Evolutionary conservation across 64 coral and sea anemone genomes (phyloP), one percentile per base, ranked within the genome.

Genomic region (Anthopleura sola): DNA sequence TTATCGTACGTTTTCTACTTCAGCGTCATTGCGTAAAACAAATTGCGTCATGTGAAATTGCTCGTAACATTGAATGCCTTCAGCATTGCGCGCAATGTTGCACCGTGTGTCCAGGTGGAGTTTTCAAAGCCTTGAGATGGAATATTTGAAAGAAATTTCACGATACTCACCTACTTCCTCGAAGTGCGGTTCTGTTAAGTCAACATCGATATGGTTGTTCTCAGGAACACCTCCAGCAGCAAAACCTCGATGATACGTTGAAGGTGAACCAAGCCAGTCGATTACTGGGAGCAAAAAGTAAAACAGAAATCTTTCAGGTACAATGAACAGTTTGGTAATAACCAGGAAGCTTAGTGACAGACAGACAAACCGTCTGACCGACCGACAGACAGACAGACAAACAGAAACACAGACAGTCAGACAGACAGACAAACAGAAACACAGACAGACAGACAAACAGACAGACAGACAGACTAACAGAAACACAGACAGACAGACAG

Each of bases 131-230:
- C 9, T 3, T 44, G 40, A 44, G 1, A 14, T 53, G 50, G 68
- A 34, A 71, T 71, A 71, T 28, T 21, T 28, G 19, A 48, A 44
- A 24, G 0, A 18, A 26, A 66, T 23, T 12, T 2, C 3, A 77
- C 24, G 38, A 79, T 79, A 79, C 76, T 44, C 6, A 79, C 76
- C 76, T 79, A 44, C 18, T 79, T 79, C 76, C 38, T 79, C 76
- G 34, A 24, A 38, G 76, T 79, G 76, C 37, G 76, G 76, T 38
- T 79, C 33, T 18, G 5, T 79, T 21, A 79, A 38, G 47, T 44
- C 44, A 12, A 79, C 39, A 7, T 71, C 66, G 66, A 71, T 71
- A 13, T 71, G 7, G 14, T 71, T 71, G 66, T 16, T 71, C 5
- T 71, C 26, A 12, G 66, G 44, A 3, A 24, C 15, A 2, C 44